Base-by-base conservation (phyloP, 2,888 invertebrate genomes). In the Pheosia tremula region DNA sequence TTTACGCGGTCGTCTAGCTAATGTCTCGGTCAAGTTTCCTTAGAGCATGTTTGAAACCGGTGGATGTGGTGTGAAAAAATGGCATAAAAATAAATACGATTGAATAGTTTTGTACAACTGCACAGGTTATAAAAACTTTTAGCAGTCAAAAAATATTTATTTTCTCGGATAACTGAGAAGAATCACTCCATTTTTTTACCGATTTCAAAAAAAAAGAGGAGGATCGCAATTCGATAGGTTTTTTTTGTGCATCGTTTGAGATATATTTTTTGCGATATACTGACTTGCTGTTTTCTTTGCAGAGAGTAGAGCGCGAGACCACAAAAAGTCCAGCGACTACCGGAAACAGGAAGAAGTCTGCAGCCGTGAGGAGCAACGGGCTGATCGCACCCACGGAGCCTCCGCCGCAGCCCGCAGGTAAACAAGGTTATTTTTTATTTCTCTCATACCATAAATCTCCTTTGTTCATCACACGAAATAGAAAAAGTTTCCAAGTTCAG, bases 261-360 rank as follows among this genome's bases (percentile, higher is more conserved):
- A n/a, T 61, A 54, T 24, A 39, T 52, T 56, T 63, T 47, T 67
- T 8, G 11, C 41, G 24, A 56, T 52, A 3, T 39, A 38, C 11
- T 24, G 24, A 24, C 24, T 24, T 24, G 24, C 24, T 57, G 37
- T 60, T 68, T 60, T 85, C 80, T 75, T 89, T 89, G 10, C 82
- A 93, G 93, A 89, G 92, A 79, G 82, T 90, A 59, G 93, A 93
- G 68, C 87, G 92, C 56, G 93, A 93, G 77, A 87, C 78, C 55
- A 88, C 88, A 64, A 92, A 91, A 80, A 91, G 91, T 78, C 92
- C 92, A 72, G 92, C 93, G 37, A 89, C 88, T 60, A 88, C 91
- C 50, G 91, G 90, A 37, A 87, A 89, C 61, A 89, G 91, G 78
- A 93, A 93, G 80, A 91, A 92, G 65, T 77, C 86, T 52, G 80